Conservation (phyloP, 2,797 vertebrate species). For the Poeciliopsis gracilis region DNA sequence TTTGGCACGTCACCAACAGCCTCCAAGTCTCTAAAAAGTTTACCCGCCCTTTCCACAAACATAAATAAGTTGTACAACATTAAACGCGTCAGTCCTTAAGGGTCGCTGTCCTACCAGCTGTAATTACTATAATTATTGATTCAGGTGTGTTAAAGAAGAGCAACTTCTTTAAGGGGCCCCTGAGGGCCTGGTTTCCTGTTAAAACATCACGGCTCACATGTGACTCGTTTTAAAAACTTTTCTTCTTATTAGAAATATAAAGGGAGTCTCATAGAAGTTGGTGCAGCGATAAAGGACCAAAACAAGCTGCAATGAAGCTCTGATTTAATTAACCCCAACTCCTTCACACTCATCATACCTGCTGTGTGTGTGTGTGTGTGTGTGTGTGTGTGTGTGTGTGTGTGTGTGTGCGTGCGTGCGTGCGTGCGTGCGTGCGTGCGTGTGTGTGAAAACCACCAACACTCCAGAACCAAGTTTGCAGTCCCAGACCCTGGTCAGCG, state of each 20-base stretch:
- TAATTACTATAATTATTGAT: neutral
- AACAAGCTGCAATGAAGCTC: neutral
- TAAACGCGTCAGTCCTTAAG: neutral
- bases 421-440: too few species aligned
- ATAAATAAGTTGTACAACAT: neutral
- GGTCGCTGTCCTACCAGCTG: neutral
- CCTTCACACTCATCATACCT: neutral
- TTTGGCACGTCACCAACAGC: neutral
- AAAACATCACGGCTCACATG: neutral
- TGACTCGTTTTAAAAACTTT: neutral
- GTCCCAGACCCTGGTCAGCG: neutral
- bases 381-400: too few species aligned
- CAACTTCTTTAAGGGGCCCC: neutral
- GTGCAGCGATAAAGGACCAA: neutral
- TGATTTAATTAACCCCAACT: neutral
- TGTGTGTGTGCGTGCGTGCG: too few species aligned
- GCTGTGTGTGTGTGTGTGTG: neutral
- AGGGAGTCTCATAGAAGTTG: neutral
- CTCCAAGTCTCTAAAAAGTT: neutral
- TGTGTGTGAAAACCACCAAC: too few species aligned
- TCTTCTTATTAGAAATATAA: neutral
- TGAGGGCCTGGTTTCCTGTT: neutral
- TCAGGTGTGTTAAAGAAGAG: neutral
- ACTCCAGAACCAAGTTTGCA: neutral
- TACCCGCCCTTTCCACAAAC: neutral